These are phyloP conservation scores for Vidua chalybeata DNA, from an alignment of 2,113 vertebrate genomes.

Conservation along the genomic window DNA sequence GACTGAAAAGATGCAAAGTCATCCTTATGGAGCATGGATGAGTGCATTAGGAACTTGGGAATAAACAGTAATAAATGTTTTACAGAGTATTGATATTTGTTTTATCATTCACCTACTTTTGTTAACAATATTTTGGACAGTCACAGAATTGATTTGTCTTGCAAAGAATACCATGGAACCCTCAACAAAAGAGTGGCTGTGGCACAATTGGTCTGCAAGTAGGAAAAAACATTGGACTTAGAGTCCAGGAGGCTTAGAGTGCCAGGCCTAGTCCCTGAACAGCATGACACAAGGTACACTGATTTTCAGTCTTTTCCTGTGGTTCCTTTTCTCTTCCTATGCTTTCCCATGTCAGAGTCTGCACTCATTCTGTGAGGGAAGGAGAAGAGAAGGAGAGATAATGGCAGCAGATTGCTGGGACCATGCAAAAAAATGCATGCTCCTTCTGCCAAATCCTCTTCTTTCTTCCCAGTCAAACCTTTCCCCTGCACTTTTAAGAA, in stretches of 20 bases:
- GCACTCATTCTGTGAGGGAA: background rate
- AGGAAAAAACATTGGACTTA: background rate
- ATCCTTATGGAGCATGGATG: background rate
- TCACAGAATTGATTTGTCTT: background rate
- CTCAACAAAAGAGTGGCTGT: background rate
- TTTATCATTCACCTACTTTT: background rate
- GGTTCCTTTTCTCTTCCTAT: background rate
- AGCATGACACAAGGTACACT: background rate
- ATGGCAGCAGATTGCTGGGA: background rate
- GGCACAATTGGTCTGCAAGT: background rate
- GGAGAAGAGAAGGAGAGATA: background rate
- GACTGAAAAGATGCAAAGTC: background rate
- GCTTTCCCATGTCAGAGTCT: background rate
- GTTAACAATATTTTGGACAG: background rate
- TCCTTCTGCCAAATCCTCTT: background rate
- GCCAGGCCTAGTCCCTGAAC: background rate
- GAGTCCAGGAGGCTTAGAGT: background rate
- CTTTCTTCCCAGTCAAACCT: background rate
- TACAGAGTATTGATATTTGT: background rate
- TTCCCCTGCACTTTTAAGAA: background rate
- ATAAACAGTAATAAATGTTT: background rate
- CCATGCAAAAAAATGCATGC: background rate
- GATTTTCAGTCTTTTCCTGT: background rate
- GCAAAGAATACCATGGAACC: background rate
- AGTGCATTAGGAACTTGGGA: background rate